phyloP scores from a whole-genome alignment of 2,113 vertebrate genomes.

The Danio rerio region GRCz12tu NC_133190.1:21666501-21667000 shows the following conservation, averaged over 20 bases:
- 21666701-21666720: constrained; percentile 66
- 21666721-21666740: constrained; percentile 65
- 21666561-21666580: constrained; percentile 40
- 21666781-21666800: constrained; percentile 32
- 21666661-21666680: constrained; percentile 47
- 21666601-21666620: constrained; percentile 39
- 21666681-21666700: constrained; percentile 59
- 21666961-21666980: constrained; percentile 59
- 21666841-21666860: constrained; percentile 12
- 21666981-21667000: constrained; percentile 72
- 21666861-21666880: constrained; percentile 43
- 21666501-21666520: no score
- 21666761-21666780: constrained; percentile 62
- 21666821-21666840: not conserved
- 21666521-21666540: no score
- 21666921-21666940: constrained; percentile 60
- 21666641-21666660: constrained; percentile 49
- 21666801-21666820: not conserved
- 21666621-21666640: constrained; percentile 28
- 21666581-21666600: constrained; percentile 36
- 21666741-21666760: constrained; percentile 63
- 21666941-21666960: constrained; percentile 58
- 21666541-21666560: not conserved
- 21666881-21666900: constrained; percentile 51
- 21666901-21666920: constrained; percentile 53